These are phyloP conservation scores for Muschampia staudingeri DNA, from an alignment of 2,888 invertebrate genomes.

Conservation along the genomic window DNA sequence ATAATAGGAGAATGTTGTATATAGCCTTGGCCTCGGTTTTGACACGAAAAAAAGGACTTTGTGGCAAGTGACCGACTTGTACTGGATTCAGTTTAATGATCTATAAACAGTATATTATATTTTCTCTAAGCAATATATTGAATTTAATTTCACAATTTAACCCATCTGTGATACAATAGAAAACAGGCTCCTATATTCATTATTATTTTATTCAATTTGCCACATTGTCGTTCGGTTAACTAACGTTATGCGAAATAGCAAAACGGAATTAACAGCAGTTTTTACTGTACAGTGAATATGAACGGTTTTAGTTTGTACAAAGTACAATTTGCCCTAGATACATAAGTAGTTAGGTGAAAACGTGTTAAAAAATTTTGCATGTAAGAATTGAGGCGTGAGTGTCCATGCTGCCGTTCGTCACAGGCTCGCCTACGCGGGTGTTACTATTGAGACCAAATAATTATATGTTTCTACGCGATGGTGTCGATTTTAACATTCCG, in stretches of 20 bases:
- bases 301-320: constrained; percentile 90
- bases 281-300: constrained; percentile 82
- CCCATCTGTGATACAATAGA: constrained; percentile 90
- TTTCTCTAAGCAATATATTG: constrained; percentile 74
- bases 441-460: constrained; percentile 91
- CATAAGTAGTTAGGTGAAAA: constrained; percentile 91
- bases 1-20: constrained; percentile 90
- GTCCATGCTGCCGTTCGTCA: constrained; percentile 82
- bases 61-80: constrained; percentile 81
- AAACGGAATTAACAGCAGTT: constrained; percentile 80
- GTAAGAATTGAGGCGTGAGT: constrained; percentile 85
- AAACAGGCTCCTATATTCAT: constrained; percentile 78
- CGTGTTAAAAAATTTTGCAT: constrained; percentile 85
- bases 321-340: constrained; percentile 91
- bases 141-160: constrained; percentile 84
- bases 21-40: constrained; percentile 90
- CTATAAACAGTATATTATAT: constrained; percentile 72
- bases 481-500: constrained; percentile 91
- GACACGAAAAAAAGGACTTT: constrained; percentile 80
- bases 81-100: constrained; percentile 72
- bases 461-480: constrained; percentile 90
- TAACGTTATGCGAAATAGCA: constrained; percentile 74
- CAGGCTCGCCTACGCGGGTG: constrained; percentile 84
- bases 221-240: constrained; percentile 80
- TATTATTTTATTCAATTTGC: constrained; percentile 78